A percentile compares a stretch with the other conserved stretches of the same genome.
Conservation (phyloP, 1,140 invertebrate species). For the Eupeodes corollae region DNA sequence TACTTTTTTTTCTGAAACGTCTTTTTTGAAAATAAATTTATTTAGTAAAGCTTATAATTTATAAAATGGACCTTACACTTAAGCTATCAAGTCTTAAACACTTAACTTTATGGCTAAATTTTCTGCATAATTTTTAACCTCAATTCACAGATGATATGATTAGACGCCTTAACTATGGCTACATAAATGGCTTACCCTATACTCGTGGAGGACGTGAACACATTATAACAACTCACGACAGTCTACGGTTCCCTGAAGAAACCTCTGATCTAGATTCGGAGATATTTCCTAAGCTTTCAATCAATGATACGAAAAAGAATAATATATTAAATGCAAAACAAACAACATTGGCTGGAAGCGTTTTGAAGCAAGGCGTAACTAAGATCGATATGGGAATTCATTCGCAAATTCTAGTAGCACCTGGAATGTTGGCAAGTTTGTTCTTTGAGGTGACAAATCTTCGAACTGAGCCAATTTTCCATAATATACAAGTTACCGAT, state of each 20-base stretch:
- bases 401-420: constrained; percentile 24
- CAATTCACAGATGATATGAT: constrained; percentile 25
- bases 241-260: constrained; percentile 17
- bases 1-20: no score
- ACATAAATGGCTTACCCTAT: constrained; percentile 8
- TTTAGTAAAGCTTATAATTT: no score
- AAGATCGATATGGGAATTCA: constrained; percentile 32
- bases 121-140: neutral
- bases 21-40: no score
- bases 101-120: no score
- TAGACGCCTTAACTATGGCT: constrained; percentile 29
- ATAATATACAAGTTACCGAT: constrained; percentile 42
- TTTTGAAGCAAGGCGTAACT: constrained; percentile 25
- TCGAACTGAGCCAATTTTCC: constrained; percentile 38
- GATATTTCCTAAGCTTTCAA: no score
- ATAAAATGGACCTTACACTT: no score
- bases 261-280: neutral
- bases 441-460: constrained; percentile 47
- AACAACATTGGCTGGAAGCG: constrained; percentile 15
- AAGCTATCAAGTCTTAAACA: no score
- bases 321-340: constrained; percentile 9
- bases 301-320: no score
- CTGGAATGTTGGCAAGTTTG: constrained; percentile 22
- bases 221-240: constrained; percentile 9
- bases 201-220: neutral